These are phyloP conservation scores for Haliaeetus leucogaster DNA, from an alignment of 2,113 vertebrate genomes.

Conservation along the genomic window DNA sequence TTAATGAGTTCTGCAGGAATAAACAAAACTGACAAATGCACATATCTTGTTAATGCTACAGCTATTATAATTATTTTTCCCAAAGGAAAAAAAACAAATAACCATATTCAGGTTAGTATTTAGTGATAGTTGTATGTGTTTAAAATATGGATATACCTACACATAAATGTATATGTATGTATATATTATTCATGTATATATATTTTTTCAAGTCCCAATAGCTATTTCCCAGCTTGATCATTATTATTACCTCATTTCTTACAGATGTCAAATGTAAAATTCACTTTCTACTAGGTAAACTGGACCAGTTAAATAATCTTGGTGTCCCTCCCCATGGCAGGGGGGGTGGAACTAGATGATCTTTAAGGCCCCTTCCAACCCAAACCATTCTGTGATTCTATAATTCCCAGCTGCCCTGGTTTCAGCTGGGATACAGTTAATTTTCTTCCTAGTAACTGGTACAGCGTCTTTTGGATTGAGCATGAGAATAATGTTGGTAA, in stretches of 20 bases:
- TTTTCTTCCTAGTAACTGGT: too few species aligned
- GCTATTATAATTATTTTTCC: background rate
- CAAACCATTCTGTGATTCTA: too few species aligned
- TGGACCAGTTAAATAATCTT: background rate
- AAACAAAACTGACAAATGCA: background rate
- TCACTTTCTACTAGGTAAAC: background rate
- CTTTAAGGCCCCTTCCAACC: too few species aligned
- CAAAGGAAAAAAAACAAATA: background rate
- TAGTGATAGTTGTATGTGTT: background rate
- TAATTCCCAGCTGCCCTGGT: too few species aligned
- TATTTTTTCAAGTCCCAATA: background rate
- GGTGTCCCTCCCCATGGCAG: too few species aligned
- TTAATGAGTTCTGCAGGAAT: background rate
- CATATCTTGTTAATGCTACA: background rate
- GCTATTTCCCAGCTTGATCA: background rate
- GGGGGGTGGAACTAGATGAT: too few species aligned
- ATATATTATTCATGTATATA: background rate
- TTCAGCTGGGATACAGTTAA: too few species aligned
- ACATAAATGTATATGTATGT: background rate
- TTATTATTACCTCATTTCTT: background rate
- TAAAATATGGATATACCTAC: background rate
- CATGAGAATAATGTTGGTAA: too few species aligned
- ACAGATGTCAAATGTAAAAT: background rate
- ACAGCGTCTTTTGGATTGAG: too few species aligned
- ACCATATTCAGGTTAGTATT: background rate